phyloP scores from a whole-genome alignment of 2,113 vertebrate species.

The Dolichallabes microphthalmus region DNA sequence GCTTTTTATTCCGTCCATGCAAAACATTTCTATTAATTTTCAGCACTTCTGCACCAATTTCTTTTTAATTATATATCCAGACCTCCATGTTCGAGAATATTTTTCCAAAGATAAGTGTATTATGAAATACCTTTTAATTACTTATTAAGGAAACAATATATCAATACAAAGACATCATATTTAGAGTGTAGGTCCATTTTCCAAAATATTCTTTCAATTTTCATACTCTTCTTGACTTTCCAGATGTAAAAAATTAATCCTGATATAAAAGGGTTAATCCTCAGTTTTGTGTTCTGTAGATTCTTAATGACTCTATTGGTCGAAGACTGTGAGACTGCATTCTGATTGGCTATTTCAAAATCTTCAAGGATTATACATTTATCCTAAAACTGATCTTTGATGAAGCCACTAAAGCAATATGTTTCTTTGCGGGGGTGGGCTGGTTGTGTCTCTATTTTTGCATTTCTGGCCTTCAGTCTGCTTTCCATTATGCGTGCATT shows the following conservation, averaged over 20 bases:
- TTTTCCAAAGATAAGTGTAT: not conserved
- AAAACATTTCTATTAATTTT: not conserved
- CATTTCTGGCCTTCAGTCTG: conserved; percentile 7
- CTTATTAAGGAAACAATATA: not conserved
- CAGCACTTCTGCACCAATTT: not conserved
- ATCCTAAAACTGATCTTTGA: not conserved
- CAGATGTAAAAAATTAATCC: not conserved
- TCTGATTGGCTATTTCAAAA: not conserved
- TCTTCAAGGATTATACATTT: not conserved
- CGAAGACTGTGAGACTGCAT: not conserved
- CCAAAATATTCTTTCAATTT: not conserved
- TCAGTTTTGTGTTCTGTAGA: not conserved
- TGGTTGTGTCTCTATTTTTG: conserved; percentile 26
- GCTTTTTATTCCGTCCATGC: not conserved
- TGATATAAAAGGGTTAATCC: not conserved
- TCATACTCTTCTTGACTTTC: not conserved
- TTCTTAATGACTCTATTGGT: not conserved
- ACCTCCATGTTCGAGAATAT: not conserved
- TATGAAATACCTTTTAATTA: not conserved
- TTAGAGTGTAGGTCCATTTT: not conserved
- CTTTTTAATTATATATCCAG: not conserved
- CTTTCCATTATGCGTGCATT: not conserved
- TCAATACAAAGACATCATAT: not conserved
- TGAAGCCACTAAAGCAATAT: not conserved
- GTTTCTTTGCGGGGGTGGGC: not conserved